These are phyloP conservation scores for Mionectes macconnelli DNA, from an alignment of 2,113 vertebrate genomes.

Conservation along the genomic window DNA sequence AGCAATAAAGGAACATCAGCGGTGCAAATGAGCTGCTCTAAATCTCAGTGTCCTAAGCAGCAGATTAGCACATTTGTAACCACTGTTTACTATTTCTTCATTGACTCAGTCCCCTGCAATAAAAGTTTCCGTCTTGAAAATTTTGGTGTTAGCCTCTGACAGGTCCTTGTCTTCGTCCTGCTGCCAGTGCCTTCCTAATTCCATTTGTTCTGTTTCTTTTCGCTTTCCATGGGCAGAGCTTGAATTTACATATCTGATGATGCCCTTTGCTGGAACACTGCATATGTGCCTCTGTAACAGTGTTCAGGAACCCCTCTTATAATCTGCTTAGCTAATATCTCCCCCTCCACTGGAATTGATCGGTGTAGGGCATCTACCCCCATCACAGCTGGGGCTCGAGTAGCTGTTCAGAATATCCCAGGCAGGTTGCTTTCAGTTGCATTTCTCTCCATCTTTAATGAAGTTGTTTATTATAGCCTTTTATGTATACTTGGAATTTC, in stretches of 20 bases:
- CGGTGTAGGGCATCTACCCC: background rate
- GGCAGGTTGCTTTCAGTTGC: background rate
- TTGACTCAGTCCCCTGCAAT: background rate
- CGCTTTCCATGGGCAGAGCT: background rate
- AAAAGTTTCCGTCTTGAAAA: background rate
- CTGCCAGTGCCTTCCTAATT: background rate
- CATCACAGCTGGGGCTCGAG: background rate
- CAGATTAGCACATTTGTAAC: background rate
- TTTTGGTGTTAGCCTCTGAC: background rate
- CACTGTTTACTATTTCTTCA: background rate
- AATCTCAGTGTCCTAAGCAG: background rate
- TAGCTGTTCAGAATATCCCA: background rate
- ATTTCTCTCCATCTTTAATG: background rate
- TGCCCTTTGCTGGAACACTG: background rate
- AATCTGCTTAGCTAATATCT: background rate
- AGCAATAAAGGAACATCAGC: background rate
- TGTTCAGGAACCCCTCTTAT: background rate
- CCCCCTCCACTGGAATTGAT: background rate
- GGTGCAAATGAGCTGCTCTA: background rate
- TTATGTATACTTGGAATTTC: background rate
- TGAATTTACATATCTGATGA: background rate
- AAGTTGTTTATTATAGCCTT: background rate
- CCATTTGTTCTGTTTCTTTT: background rate
- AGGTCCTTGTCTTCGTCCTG: background rate
- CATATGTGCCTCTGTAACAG: background rate